phyloP scores from a whole-genome alignment of 2,888 invertebrate species.

The Polia nebulosa region DNA sequence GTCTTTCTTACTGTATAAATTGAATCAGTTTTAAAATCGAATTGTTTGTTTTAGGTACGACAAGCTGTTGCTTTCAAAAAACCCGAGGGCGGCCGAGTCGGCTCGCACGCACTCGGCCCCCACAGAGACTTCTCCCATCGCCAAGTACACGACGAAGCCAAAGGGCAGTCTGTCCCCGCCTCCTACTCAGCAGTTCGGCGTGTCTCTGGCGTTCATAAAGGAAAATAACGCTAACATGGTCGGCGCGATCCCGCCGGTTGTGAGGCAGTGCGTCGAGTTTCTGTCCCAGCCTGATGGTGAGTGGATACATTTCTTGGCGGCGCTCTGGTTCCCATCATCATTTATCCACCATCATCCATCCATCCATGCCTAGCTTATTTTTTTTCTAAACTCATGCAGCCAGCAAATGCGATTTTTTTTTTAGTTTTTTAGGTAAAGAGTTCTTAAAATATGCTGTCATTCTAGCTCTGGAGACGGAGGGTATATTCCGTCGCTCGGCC shows the following conservation, averaged over 20 bases:
- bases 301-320: slow-evolving; percentile 54
- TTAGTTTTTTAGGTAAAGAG: neutral
- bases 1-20: neutral
- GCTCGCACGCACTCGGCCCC: slow-evolving; percentile 66
- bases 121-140: slow-evolving; percentile 49
- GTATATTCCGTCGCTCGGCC: slow-evolving; percentile 98
- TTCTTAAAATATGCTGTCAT: neutral
- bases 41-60: slow-evolving; percentile 92
- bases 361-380: slow-evolving; percentile 1
- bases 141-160: slow-evolving; percentile 54
- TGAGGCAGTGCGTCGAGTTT: slow-evolving; percentile 97
- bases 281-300: slow-evolving; percentile 97
- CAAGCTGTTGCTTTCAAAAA: slow-evolving; percentile 92
- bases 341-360: neutral
- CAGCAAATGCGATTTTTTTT: slow-evolving; percentile 6
- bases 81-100: slow-evolving; percentile 83
- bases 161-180: slow-evolving; percentile 77
- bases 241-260: slow-evolving; percentile 97
- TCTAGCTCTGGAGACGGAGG: slow-evolving; percentile 95
- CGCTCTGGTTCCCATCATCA: neutral
- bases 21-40: neutral
- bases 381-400: neutral
- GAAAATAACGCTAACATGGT: slow-evolving; percentile 94
- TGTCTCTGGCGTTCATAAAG: slow-evolving; percentile 97
- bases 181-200: slow-evolving; percentile 98